Evolutionary conservation across 2,888 invertebrate species (phyloP), one percentile per base, ranked within the genome.

Genomic region (Pollenia labialis): DNA sequence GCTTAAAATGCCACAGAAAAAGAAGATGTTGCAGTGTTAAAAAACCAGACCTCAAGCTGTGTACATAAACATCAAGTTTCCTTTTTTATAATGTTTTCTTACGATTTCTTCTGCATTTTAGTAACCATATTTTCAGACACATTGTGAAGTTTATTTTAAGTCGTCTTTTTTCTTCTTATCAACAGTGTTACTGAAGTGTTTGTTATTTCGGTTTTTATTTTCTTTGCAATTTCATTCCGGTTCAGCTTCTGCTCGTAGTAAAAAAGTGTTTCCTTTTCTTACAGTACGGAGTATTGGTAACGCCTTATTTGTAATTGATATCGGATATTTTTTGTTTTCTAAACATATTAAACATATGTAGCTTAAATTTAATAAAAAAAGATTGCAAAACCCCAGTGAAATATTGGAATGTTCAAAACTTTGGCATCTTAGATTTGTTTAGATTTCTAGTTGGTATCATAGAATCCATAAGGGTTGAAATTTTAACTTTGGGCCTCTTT

Each of bases 281-380:
- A 79, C 71, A 76, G 71, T 75, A 69, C 16, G 14, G 52, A 48
- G 52, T 60, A 80, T 80, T 84, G 72, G 86, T 54, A 84, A 87
- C 86, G 86, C 86, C 86, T 84, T 87, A 86, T 86, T 83, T 86
- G 80, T 80, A 83, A 86, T 80, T 80, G 86, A 86, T 86, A 86
- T 83, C 82, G 75, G 54, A 66, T 76, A 68, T 50, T 18, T 71
- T 14, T 23, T 18, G 18, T 23, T 42, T 79, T 23, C 18, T 58
- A 12, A 11, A 56, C 42, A 74, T 66, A 75, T 71, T 56, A 64
- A 76, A 81, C 76, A 76, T 62, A 18, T 62, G 81, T 77, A 79
- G 12, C 23, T 58, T 60, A 54, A 72, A 66, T 69, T 71, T 2
- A 80, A 80, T 62, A 68, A 68, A 58, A 32, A 58, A 18, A 52